Percentiles rank a stretch among this genome's conserved stretches.
Conservation (phyloP, 2,888 invertebrate genomes). For the Danaus chrysippus region DNA sequence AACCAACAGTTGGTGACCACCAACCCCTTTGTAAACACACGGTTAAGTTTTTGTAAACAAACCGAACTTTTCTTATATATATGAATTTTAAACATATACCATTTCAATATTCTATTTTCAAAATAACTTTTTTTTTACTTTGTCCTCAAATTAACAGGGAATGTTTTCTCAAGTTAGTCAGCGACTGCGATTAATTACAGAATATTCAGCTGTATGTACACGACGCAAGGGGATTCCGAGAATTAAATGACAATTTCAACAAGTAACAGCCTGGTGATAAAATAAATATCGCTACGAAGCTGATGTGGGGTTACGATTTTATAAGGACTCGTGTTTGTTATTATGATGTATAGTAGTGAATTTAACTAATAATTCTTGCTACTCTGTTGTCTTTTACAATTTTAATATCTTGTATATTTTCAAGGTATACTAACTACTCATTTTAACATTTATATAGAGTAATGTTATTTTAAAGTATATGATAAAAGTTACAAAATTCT, state of each 20-base stretch:
- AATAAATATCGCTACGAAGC: constrained; percentile 42
- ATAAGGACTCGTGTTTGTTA: constrained; percentile 2
- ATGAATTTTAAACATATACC: too few species aligned
- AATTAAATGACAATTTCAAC: constrained; percentile 59
- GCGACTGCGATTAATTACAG: background rate
- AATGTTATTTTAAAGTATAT: too few species aligned
- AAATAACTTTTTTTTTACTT: background rate
- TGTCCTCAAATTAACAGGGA: too few species aligned
- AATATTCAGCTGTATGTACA: constrained; percentile 33
- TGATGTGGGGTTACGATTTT: constrained; percentile 6
- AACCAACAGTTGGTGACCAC: constrained; percentile 47
- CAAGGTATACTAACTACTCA: too few species aligned
- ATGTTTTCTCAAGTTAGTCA: too few species aligned
- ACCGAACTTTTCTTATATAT: background rate
- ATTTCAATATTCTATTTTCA: background rate
- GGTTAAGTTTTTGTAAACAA: background rate
- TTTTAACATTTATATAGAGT: too few species aligned
- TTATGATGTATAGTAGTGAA: background rate
- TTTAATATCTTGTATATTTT: too few species aligned
- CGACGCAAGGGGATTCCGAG: constrained; percentile 43
- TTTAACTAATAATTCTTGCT: background rate
- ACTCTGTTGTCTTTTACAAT: too few species aligned
- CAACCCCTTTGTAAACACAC: constrained; percentile 26
- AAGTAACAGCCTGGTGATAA: constrained; percentile 41
- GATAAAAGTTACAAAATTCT: too few species aligned